Conservation (phyloP, 2,888 invertebrate species). For the Graphium colonna region DNA sequence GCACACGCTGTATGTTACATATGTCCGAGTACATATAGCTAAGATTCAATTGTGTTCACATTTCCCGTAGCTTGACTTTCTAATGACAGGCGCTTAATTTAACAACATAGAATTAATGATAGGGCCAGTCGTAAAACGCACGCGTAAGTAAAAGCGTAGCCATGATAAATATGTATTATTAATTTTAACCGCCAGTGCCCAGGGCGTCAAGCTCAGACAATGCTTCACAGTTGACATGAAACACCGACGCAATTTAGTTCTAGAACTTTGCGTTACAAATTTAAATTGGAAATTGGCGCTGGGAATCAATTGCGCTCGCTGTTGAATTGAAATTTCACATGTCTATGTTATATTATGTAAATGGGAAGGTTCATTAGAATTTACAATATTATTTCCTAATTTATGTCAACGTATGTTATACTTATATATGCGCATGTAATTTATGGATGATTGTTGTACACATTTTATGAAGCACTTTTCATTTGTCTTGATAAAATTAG, state of each 20-base stretch:
- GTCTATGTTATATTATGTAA: background rate
- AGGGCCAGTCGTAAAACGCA: background rate
- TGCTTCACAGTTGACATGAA: constrained; percentile 11
- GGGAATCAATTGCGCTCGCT: constrained; percentile 8
- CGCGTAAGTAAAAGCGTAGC: background rate
- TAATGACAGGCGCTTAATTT: background rate
- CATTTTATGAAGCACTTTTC: no score
- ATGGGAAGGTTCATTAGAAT: background rate
- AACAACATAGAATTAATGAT: background rate
- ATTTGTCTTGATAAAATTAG: no score
- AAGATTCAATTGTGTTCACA: background rate
- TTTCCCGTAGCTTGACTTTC: background rate
- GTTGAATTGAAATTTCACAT: background rate
- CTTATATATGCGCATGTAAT: background rate
- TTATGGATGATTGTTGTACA: background rate
- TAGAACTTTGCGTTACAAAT: constrained; percentile 18
- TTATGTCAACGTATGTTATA: background rate
- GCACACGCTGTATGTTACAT: no score
- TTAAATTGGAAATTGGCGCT: constrained; percentile 19
- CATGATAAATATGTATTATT: background rate
- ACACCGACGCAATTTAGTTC: constrained; percentile 13
- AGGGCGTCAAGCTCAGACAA: background rate
- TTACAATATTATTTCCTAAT: background rate
- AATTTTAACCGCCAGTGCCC: background rate
- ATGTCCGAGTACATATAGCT: no score